phyloP scores from a whole-genome alignment of 2,113 vertebrate genomes.

The Sciurus niger region DNA sequence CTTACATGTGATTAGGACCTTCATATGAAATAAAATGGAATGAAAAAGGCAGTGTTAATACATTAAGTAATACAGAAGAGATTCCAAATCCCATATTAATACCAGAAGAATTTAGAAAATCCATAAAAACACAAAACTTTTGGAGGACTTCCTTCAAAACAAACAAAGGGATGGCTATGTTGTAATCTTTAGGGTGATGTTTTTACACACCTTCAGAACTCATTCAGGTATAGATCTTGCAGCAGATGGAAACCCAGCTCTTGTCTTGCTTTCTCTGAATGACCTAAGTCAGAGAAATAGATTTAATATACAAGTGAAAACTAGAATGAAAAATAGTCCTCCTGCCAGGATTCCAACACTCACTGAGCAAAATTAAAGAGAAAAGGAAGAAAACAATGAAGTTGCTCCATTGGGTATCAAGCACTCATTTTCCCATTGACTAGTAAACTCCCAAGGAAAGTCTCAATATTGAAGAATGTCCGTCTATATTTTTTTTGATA shows the following conservation, averaged over 20 bases:
- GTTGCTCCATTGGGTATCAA: not conserved
- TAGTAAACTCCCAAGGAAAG: not conserved
- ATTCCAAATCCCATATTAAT: not conserved
- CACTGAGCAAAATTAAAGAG: not conserved
- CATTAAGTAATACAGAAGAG: not conserved
- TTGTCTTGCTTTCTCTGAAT: not conserved
- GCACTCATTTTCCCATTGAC: not conserved
- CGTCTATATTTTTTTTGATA: not conserved
- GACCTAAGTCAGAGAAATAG: not conserved
- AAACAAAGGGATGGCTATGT: not conserved
- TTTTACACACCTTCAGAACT: not conserved
- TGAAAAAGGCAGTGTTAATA: not conserved
- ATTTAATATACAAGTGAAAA: not conserved
- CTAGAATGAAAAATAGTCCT: not conserved
- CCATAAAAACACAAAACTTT: not conserved
- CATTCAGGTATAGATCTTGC: not conserved
- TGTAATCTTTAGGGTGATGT: not conserved
- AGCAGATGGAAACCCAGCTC: not conserved
- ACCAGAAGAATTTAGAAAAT: constrained; percentile 21
- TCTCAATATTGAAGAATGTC: not conserved
- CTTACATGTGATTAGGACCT: not conserved
- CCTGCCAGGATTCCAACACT: not conserved
- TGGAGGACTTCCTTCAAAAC: not conserved
- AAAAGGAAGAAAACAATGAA: not conserved
- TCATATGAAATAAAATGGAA: not conserved